Evolutionary conservation across 2,113 vertebrate species (phyloP).

Genomic region (Onychorhynchus coronatus): DNA sequence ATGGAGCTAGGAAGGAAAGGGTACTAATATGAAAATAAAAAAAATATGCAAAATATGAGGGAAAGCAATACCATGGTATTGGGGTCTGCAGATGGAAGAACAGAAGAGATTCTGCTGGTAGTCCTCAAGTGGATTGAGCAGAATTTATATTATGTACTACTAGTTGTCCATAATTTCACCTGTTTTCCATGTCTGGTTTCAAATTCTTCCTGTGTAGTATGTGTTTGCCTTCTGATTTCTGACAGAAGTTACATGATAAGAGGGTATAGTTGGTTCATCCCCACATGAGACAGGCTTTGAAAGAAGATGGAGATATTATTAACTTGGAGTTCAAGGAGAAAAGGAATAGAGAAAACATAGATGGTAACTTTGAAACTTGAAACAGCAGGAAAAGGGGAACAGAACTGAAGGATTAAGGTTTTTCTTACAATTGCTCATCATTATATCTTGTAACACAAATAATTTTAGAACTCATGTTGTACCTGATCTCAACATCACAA

Average conservation of each 20-base stretch:
- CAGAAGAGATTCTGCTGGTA: neutral
- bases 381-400: neutral
- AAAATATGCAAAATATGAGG: neutral
- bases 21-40: neutral
- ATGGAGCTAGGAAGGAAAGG: neutral
- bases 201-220: neutral
- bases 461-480: neutral
- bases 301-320: neutral
- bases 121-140: neutral
- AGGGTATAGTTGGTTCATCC: neutral
- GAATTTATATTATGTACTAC: neutral
- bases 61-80: neutral
- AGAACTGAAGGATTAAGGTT: neutral
- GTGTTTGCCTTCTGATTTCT: neutral
- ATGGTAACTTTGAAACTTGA: neutral
- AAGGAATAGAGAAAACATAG: neutral
- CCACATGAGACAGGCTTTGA: neutral
- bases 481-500: neutral
- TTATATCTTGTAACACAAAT: neutral
- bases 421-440: neutral
- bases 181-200: neutral
- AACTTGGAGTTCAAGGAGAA: neutral
- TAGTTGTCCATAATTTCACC: neutral
- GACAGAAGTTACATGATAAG: neutral
- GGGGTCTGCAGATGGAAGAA: neutral